Base-by-base conservation (phyloP, 2,888 invertebrate genomes). In the Parnassius orleans region DNA sequence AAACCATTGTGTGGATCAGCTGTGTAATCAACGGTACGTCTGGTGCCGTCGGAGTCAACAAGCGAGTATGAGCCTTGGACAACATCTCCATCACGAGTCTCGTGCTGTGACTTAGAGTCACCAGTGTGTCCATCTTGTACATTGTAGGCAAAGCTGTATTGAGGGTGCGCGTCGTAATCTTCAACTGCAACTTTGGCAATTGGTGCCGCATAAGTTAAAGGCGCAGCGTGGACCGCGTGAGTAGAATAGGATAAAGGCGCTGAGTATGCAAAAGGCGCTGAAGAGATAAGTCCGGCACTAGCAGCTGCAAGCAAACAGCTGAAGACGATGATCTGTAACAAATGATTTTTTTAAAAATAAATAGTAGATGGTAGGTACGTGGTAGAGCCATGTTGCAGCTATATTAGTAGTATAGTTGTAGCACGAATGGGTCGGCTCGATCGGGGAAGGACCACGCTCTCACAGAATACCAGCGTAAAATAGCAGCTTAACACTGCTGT, bases 131-230 rank as follows among this genome's bases (percentile, higher is more conserved):
- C 82, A 69, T 93, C 93, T 71, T 93, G 92, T 11, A 93, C 92
- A 66, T 93, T 92, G 78, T 93, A 93, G 0, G 92, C 87, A 81
- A 89, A 93, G 74, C 86, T 89, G 84, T 93, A 93, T 74, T 92
- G 92, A 72, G 63, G 89, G 79, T 72, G 86, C 70, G 52, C 74
- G 65, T 80, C 57, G 57, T 60, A 64, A 57, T 61, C 65, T 42
- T 61, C 54, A 42, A 56, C 47, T n/a, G 79, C 77, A 63, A 72
- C 73, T 60, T 72, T 72, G 57, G 79, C 80, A 55, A 75, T 73
- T 67, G 80, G 73, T 71, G 48, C 72, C 69, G 46, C 46, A n/a
- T 46, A 46, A 11, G 46, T 7, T n/a, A 46, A 65, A 65, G 79
- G 74, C 10, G 68, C 66, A 57, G 93, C 94, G 53, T 67, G 66